Evolutionary conservation across 2,888 invertebrate genomes (phyloP).

Genomic region (Acronicta psi): DNA sequence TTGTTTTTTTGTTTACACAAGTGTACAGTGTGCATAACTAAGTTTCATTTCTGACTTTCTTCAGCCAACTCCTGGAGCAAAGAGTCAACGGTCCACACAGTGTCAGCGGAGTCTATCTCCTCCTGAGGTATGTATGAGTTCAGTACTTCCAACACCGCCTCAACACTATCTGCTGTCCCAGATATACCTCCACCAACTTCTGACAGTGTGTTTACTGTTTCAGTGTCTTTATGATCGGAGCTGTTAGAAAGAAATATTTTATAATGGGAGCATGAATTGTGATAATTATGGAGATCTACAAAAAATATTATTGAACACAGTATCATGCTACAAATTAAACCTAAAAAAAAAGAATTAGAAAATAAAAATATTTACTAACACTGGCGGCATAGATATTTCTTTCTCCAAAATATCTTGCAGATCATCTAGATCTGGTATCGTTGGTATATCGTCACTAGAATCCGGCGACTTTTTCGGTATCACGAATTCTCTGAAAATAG

Average conservation of each 20-base stretch:
- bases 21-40: not conserved
- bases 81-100: constrained; percentile 83
- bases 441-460: constrained; percentile 84
- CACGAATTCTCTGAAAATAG: constrained; percentile 75
- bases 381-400: constrained; percentile 77
- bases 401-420: constrained; percentile 83
- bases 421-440: constrained; percentile 85
- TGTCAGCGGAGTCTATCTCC: constrained; percentile 77
- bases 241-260: constrained; percentile 56
- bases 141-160: constrained; percentile 76
- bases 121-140: constrained; percentile 77
- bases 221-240: constrained; percentile 72
- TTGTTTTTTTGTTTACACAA: too few relatives aligned
- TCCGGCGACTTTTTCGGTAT: constrained; percentile 83
- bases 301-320: too few relatives aligned
- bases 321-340: too few relatives aligned
- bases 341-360: too few relatives aligned
- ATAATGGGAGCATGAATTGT: too few relatives aligned
- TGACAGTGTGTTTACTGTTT: constrained; percentile 79
- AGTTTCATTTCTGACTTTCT: constrained; percentile 60
- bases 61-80: constrained; percentile 79
- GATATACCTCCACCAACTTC: constrained; percentile 78
- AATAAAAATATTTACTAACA: constrained; percentile 65
- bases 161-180: constrained; percentile 76
- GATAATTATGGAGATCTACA: too few relatives aligned